A percentile compares a stretch with the other conserved stretches of the same genome.
Conservation (phyloP, 2,797 vertebrate species). For the Sorex maritimensis region DNA sequence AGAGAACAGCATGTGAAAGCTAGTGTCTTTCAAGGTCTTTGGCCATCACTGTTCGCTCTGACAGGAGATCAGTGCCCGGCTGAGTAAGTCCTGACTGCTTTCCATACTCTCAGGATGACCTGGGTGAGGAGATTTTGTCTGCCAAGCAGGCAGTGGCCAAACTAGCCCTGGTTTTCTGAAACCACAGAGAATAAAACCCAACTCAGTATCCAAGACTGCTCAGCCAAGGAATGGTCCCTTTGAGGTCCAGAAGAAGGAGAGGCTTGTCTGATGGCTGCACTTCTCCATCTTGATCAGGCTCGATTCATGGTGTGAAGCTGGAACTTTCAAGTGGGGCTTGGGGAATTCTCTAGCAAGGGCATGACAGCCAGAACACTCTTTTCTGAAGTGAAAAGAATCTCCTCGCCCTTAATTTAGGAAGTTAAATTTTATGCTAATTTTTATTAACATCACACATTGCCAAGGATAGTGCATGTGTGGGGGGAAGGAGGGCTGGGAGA, state of each 20-base stretch:
- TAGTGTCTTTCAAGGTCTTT: not conserved
- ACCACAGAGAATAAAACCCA: not conserved
- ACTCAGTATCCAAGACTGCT: not conserved
- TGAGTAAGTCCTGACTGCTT: not conserved
- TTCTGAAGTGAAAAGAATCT: too few relatives aligned
- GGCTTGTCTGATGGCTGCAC: not conserved
- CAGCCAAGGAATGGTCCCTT: not conserved
- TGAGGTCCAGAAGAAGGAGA: not conserved
- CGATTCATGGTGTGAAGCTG: not conserved
- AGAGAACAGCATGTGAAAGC: not conserved
- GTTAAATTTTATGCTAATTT: not conserved
- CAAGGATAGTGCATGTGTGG: not conserved
- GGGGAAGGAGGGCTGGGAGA: not conserved
- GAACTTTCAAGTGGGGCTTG: not conserved
- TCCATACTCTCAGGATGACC: not conserved
- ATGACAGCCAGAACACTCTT: not conserved
- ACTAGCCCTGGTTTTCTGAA: not conserved
- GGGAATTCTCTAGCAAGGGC: not conserved
- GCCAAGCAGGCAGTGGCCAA: not conserved
- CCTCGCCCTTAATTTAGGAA: too few relatives aligned
- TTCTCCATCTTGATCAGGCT: not conserved
- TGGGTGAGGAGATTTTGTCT: not conserved
- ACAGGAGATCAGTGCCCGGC: rapidly evolving
- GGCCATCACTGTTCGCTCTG: not conserved
- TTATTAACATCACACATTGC: conserved; percentile 34